Base-by-base conservation (phyloP, 2,113 vertebrate species). In the Sylvicapra grimmia region DNA sequence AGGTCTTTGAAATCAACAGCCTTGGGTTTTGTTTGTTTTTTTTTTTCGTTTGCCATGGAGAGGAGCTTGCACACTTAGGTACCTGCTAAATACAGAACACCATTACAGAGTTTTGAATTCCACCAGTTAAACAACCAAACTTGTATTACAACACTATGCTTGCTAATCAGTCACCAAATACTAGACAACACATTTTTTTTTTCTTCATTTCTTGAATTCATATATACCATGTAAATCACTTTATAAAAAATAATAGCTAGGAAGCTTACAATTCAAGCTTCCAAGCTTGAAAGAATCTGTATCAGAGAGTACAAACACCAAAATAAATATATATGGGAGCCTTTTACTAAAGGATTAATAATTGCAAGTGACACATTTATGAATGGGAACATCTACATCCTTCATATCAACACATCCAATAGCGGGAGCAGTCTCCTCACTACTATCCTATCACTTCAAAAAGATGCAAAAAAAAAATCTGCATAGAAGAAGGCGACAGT, bases 1-100 rank as follows among this genome's bases (percentile, higher is more conserved):
- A 77, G 36, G 36, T 95, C 89, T 94, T 65, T 77, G 65, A 86
- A 91, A 61, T 83, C 49, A 96, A 86, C 15, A 85, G 84, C 33
- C 27, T 68, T 93, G 51, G 29, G 16, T 85, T 49, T 47, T 61
- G 54, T 49, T 65, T 75, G 23, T 40, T 40, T 40, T 40, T 40
- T 40, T 59, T 54, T 31, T 47, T 51, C 40, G 40, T 68, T 90
- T 84, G 72, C 54, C 75, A 91, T 18, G 33, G 49, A 80, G 12
- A 96, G 75, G 8, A 79, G 53, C 29, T 86, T 89, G 18, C 80
- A 89, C 5, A 82, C 44, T 80, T 84, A 89, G 40, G 58, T 63
- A 54, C 72, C 75, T 92, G 87, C 47, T 95, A 97, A 95, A 87
- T 75, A 54, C 9, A 89, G 84, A 98, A 85, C 40, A 56, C 15